Evolutionary conservation across 92 coral and sea anemone species (phyloP), one percentile per base, ranked within the genome.

Genomic region (Epizoanthus ramosus): DNA sequence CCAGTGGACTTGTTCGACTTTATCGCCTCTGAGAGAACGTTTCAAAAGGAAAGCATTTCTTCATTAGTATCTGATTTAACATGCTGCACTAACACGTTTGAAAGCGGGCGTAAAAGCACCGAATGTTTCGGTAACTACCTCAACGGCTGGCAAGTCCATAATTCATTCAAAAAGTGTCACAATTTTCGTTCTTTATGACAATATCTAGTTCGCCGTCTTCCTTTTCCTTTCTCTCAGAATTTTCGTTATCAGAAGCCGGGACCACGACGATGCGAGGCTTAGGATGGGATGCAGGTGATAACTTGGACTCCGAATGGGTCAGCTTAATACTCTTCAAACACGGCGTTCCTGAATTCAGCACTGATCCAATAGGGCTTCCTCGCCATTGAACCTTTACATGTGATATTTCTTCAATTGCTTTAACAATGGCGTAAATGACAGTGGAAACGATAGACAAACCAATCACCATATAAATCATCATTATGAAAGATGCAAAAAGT

Each of bases 341-440:
- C 12, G 82, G 37, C 8, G 58, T 25, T 16, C 6, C 57, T 45
- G 82, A 61, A 35, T 28, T 31, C 12, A 33, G 68, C 16, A 60
- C 71, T n/a, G 82, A 61, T 59, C 82, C 82, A 22, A 77, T 8
- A 59, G 45, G 57, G 13, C 73, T 31, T 16, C 71, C 25, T 43
- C 52, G 82, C 91, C 88, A 88, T 57, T 67, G 63, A 39, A 85
- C 71, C 66, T 72, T 61, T n/a, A 88, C 86, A 33, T 79, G 90
- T 18, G 96, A 92, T 33, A 87, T 88, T 57, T 92, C 95, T 60
- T 94, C 98, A 43, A 94, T 87, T 21, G 93, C 98, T 69, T 89
- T 87, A 17, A 94, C 61, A 6, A 94, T 89, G 17, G 98, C 90
- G 39, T 65, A 83, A 79, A 94, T 88, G 24, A 94, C 98, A 1